These are phyloP conservation scores for Diploscapter pachys DNA, from an alignment of 1,140 invertebrate genomes.

Conservation along the genomic window DNA sequence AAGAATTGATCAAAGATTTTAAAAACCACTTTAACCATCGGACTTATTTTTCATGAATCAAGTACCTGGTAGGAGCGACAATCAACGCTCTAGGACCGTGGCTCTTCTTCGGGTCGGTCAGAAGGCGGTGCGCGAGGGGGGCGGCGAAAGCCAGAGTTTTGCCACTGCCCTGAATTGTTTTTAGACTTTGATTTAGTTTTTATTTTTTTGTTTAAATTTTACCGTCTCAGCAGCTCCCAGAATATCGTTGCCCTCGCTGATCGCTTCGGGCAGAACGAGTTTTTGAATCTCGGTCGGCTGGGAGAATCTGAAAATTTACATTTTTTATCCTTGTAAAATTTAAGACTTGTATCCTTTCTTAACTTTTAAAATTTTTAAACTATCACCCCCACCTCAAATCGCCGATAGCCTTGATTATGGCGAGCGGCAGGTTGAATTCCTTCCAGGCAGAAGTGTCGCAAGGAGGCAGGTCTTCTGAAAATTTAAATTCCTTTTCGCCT, in stretches of 20 bases:
- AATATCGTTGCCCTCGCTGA: constrained; percentile 80
- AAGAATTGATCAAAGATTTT: too few species aligned
- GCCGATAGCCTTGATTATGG: background rate
- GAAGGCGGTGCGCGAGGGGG: constrained; percentile 79
- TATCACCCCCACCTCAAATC: background rate
- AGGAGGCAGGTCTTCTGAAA: background rate
- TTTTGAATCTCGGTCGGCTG: constrained; percentile 80
- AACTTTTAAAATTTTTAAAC: background rate
- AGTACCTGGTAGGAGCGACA: constrained; percentile 75
- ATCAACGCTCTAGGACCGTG: constrained; percentile 69
- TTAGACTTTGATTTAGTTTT: background rate
- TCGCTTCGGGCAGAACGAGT: constrained; percentile 75
- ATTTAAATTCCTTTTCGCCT: background rate
- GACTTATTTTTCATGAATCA: too few species aligned
- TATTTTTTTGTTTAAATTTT: background rate
- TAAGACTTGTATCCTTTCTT: background rate
- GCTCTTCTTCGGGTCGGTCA: constrained; percentile 59
- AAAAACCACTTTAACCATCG: too few species aligned
- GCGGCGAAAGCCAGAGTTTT: constrained; percentile 95
- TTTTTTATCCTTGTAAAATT: background rate
- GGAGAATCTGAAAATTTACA: constrained; percentile 68
- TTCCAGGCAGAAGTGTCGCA: constrained; percentile 22
- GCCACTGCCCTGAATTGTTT: constrained; percentile 73
- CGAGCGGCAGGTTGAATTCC: constrained; percentile 12
- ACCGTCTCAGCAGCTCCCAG: constrained; percentile 89